Percentiles rank a stretch among this genome's conserved stretches.
Evolutionary conservation across 2,888 invertebrate species (phyloP).

Genomic region (Aradus depressus): DNA sequence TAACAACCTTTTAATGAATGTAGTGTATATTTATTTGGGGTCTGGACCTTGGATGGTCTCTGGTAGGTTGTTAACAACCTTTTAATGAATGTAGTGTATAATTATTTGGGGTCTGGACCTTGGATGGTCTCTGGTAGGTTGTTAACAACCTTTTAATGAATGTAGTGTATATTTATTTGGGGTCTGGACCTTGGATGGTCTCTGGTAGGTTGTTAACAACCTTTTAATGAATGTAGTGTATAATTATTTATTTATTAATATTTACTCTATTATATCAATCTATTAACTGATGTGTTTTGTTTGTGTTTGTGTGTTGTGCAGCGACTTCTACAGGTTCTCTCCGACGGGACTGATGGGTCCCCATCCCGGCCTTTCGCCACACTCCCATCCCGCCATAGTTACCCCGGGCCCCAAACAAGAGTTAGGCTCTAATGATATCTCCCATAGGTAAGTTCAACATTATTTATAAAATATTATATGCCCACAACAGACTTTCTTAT

Average conservation of each 20-base stretch:
- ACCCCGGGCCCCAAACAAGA: constrained; percentile 67
- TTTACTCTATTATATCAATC: neutral
- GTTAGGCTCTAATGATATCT: constrained; percentile 47
- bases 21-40: too few relatives aligned
- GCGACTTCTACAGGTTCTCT: constrained; percentile 71
- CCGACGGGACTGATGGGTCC: constrained; percentile 74
- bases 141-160: too few relatives aligned
- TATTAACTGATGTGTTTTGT: neutral
- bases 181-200: too few relatives aligned
- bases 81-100: too few relatives aligned
- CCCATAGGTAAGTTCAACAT: constrained; percentile 50
- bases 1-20: too few relatives aligned
- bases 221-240: neutral
- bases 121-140: too few relatives aligned
- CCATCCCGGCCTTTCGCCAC: constrained; percentile 58
- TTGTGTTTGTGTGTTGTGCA: constrained; percentile 28
- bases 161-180: too few relatives aligned
- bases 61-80: too few relatives aligned
- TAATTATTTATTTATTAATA: neutral
- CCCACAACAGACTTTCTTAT: too few relatives aligned
- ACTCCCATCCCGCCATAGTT: constrained; percentile 69
- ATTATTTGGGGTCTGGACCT: too few relatives aligned
- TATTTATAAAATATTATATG: too few relatives aligned
- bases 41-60: too few relatives aligned
- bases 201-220: neutral